These are phyloP conservation scores for Lamellibrachia columna DNA, from an alignment of 2,888 invertebrate species.

Conservation along the genomic window DNA sequence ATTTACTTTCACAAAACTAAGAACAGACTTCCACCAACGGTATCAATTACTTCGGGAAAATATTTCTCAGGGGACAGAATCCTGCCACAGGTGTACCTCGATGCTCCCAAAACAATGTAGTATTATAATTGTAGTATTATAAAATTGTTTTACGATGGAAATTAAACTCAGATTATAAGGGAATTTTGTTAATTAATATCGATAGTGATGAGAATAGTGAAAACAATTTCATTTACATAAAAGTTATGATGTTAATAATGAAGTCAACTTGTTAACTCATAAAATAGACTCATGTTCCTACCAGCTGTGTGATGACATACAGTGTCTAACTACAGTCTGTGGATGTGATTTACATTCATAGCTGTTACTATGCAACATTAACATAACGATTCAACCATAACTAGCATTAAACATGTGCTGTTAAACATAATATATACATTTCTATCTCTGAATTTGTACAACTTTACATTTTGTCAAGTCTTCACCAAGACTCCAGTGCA, in stretches of 20 bases:
- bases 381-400: background rate
- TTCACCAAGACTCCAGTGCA: background rate
- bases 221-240: background rate
- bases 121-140: background rate
- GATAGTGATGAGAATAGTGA: background rate
- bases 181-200: background rate
- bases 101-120: background rate
- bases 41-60: no score
- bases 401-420: conserved; percentile 3
- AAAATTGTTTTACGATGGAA: background rate
- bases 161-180: background rate
- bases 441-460: background rate
- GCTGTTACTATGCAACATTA: background rate
- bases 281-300: background rate
- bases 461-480: background rate
- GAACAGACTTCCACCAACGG: no score
- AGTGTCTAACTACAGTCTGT: background rate
- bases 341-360: background rate
- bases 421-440: background rate
- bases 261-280: background rate
- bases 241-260: background rate
- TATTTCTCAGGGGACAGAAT: no score
- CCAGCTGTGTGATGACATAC: background rate
- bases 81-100: no score
- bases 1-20: no score